Percentiles rank a stretch among this genome's conserved stretches.
These are phyloP conservation scores for Gila orcuttii DNA, from an alignment of 2,113 vertebrate species.

Conservation along the genomic window DNA sequence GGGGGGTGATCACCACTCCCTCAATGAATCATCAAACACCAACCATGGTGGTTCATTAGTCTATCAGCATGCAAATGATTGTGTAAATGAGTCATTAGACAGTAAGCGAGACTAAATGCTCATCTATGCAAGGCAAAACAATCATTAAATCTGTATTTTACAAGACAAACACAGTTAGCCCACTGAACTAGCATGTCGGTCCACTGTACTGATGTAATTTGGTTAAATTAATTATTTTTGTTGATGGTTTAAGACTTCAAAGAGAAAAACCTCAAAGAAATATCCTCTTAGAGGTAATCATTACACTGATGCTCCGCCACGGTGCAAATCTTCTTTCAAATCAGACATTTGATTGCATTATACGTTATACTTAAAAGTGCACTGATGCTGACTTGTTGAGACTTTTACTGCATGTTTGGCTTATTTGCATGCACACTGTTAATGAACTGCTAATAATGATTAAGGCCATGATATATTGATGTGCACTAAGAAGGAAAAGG, in stretches of 20 bases:
- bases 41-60: background rate
- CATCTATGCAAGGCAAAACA: background rate
- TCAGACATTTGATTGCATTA: constrained; percentile 45
- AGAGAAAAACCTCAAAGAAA: constrained; percentile 58
- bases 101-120: background rate
- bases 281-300: constrained; percentile 48
- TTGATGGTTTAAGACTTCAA: constrained; percentile 59
- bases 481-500: background rate
- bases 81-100: constrained; percentile 31
- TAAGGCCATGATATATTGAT: constrained; percentile 23
- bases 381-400: constrained; percentile 38
- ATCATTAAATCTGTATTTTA: constrained; percentile 53
- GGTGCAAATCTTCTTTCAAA: background rate
- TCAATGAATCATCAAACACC: constrained; percentile 17
- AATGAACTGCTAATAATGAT: constrained; percentile 28
- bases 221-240: constrained; percentile 68
- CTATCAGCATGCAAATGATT: constrained; percentile 12
- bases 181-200: background rate
- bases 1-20: background rate
- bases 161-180: constrained; percentile 4
- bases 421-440: constrained; percentile 30
- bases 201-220: constrained; percentile 63
- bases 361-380: constrained; percentile 17
- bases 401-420: constrained; percentile 11
- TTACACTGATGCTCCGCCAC: constrained; percentile 10